Conservation (phyloP, 2,797 vertebrate genomes). For the Argentina silus region DNA sequence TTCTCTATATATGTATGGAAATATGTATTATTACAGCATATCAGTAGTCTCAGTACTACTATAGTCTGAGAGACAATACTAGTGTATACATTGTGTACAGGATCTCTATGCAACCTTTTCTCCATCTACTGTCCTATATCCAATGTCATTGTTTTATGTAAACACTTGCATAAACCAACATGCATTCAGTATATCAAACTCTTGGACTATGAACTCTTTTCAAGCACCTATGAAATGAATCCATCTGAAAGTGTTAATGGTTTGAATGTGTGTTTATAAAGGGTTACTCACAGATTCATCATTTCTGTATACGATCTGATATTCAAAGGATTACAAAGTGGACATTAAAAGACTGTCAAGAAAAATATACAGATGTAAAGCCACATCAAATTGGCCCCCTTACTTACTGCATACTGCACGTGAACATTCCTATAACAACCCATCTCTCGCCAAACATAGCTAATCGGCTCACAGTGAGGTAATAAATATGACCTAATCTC, state of each 20-base stretch:
- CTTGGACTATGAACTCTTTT: conserved; percentile 8
- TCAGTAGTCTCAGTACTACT: background rate
- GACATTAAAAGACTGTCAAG: too few relatives aligned
- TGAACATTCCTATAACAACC: background rate
- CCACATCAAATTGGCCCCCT: too few relatives aligned
- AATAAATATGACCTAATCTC: background rate
- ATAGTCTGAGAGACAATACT: background rate
- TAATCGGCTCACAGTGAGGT: background rate
- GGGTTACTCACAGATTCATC: background rate
- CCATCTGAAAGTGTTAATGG: background rate
- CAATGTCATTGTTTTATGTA: conserved; percentile 2
- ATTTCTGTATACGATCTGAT: too few relatives aligned
- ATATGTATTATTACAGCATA: too few relatives aligned
- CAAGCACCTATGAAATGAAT: conserved; percentile 19
- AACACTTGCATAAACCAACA: background rate
- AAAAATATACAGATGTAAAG: background rate
- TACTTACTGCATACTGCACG: too few relatives aligned
- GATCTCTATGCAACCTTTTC: background rate
- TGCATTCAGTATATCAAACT: conserved; percentile 11
- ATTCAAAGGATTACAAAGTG: too few relatives aligned
- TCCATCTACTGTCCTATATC: background rate
- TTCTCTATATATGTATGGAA: too few relatives aligned
- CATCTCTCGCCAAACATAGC: background rate
- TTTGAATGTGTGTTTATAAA: conserved; percentile 6
- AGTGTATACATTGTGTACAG: background rate